phyloP scores from a whole-genome alignment of 2,113 vertebrate species.

The Hyperoodon ampullatus region DNA sequence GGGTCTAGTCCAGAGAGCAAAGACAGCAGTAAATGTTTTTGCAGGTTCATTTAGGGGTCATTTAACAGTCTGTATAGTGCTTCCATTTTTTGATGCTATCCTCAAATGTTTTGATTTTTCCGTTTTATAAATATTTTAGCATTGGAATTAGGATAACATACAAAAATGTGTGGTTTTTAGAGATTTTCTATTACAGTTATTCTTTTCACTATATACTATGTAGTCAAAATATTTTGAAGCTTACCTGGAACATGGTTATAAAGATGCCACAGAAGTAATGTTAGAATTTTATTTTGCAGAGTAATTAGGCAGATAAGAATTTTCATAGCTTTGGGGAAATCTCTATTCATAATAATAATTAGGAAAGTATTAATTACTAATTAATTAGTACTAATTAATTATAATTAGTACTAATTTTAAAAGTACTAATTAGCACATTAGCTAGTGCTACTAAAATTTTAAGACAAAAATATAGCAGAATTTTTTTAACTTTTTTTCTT shows the following conservation, averaged over 20 bases:
- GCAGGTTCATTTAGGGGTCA: slow-evolving; percentile 61
- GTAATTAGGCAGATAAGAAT: neutral
- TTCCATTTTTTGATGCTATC: neutral
- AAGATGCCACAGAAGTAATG: slow-evolving; percentile 42
- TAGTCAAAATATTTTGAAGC: neutral
- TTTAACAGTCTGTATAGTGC: neutral
- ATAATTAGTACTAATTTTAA: too few relatives aligned
- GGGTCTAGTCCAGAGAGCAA: slow-evolving; percentile 41
- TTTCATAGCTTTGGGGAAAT: slow-evolving; percentile 55
- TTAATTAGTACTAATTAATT: too few relatives aligned
- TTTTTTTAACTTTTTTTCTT: neutral
- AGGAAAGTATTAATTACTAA: neutral
- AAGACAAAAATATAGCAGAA: neutral
- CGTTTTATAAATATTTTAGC: slow-evolving; percentile 60
- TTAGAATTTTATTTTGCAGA: slow-evolving; percentile 53
- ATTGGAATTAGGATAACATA: slow-evolving; percentile 56
- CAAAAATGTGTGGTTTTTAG: neutral
- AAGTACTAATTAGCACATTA: neutral
- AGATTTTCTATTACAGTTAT: neutral
- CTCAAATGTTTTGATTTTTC: slow-evolving; percentile 57
- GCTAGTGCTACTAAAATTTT: slow-evolving; percentile 47
- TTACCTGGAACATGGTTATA: slow-evolving; percentile 32
- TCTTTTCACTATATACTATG: slow-evolving; percentile 19
- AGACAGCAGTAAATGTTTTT: slow-evolving; percentile 54
- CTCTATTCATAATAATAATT: slow-evolving; percentile 20